Conservation (phyloP, 2,113 vertebrate species). For the Chauna torquata region DNA sequence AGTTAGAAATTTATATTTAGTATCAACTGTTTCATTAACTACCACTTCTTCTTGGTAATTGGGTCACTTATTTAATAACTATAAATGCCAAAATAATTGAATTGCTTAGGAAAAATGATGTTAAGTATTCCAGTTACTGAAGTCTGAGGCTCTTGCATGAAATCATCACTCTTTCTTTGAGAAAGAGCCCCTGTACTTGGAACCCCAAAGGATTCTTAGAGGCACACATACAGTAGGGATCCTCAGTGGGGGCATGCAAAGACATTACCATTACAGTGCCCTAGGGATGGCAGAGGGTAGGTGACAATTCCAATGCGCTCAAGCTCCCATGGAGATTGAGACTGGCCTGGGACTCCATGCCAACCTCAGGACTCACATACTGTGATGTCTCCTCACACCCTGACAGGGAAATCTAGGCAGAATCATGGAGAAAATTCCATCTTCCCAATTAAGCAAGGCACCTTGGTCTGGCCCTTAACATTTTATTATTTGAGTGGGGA, state of each 20-base stretch:
- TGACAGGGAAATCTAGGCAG: not conserved
- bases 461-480: not conserved
- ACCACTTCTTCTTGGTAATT: not conserved
- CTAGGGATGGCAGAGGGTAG: not conserved
- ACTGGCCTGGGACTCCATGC: not conserved
- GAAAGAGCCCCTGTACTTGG: not conserved
- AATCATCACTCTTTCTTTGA: not conserved
- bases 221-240: not conserved
- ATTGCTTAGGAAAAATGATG: not conserved
- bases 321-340: not conserved
- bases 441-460: not conserved
- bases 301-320: not conserved
- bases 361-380: not conserved
- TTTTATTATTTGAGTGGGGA: not conserved
- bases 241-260: not conserved
- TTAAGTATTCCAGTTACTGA: not conserved
- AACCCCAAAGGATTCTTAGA: not conserved
- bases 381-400: not conserved
- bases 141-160: not conserved
- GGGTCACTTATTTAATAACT: conserved; percentile 2
- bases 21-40: not conserved
- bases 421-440: not conserved
- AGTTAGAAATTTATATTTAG: not conserved
- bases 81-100: not conserved
- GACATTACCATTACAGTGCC: not conserved